These are phyloP conservation scores for Adoxophyes honmai DNA, from an alignment of 1,140 invertebrate genomes.

Conservation along the genomic window DNA sequence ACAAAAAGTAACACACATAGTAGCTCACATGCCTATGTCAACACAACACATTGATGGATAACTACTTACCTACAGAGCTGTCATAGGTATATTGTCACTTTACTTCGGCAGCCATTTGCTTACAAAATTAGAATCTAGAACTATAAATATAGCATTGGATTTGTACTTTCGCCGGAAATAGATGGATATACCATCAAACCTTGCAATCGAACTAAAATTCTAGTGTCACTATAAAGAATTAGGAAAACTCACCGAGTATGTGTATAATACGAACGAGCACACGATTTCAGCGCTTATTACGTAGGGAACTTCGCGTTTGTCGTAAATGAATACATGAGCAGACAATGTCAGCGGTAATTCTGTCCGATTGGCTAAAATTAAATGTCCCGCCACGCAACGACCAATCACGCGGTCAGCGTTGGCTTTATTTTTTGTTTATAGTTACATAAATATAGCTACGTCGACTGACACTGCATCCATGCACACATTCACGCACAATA, in stretches of 20 bases:
- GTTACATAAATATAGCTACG: conserved; percentile 50
- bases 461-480: conserved; percentile 45
- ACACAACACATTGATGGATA: conserved; percentile 12
- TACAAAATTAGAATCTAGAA: conserved; percentile 70
- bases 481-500: conserved; percentile 38
- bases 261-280: conserved; percentile 64
- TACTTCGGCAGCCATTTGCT: conserved; percentile 76
- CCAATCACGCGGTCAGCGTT: conserved; percentile 49
- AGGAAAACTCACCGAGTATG: conserved; percentile 62
- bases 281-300: conserved; percentile 76
- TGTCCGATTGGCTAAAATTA: conserved; percentile 56
- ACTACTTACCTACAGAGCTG: conserved; percentile 23
- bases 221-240: conserved; percentile 34
- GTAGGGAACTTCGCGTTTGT: conserved; percentile 67
- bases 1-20: neutral
- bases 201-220: conserved; percentile 20
- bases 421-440: conserved; percentile 75
- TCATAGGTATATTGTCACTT: conserved; percentile 53
- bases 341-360: conserved; percentile 50
- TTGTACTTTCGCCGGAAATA: conserved; percentile 22
- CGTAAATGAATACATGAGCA: conserved; percentile 53
- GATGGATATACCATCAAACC: conserved; percentile 4
- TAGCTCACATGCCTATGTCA: conserved; percentile 5
- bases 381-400: conserved; percentile 50
- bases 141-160: conserved; percentile 51